Conservation (phyloP, 2,797 vertebrate species). For the Aplochiton taeniatus region DNA sequence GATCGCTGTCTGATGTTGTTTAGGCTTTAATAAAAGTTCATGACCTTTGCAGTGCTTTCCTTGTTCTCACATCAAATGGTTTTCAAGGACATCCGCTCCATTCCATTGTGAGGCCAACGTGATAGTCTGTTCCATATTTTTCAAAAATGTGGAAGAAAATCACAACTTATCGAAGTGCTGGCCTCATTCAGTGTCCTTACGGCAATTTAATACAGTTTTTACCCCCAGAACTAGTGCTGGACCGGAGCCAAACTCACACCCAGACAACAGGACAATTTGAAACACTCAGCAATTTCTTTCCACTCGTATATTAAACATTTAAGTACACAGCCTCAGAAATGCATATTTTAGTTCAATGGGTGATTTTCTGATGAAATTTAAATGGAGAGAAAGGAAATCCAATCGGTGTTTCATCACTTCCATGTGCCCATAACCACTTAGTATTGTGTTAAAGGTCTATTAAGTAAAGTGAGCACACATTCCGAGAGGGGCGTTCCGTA, state of each 20-base stretch:
- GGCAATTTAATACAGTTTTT: constrained; percentile 26
- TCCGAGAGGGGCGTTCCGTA: constrained; percentile 16
- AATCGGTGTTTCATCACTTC: constrained; percentile 40
- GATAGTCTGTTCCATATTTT: not conserved
- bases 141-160: not conserved
- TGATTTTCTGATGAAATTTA: constrained; percentile 40
- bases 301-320: constrained; percentile 35
- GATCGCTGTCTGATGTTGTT: too few relatives aligned
- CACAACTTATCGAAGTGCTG: not conserved
- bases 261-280: constrained; percentile 26
- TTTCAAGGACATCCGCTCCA: too few relatives aligned
- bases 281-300: constrained; percentile 37
- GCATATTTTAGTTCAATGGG: constrained; percentile 36
- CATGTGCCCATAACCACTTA: constrained; percentile 37
- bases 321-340: constrained; percentile 26
- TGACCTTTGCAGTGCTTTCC: too few relatives aligned
- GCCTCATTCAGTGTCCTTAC: constrained; percentile 6
- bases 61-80: too few relatives aligned
- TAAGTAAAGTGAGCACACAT: constrained; percentile 24
- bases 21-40: too few relatives aligned
- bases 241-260: constrained; percentile 10
- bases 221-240: constrained; percentile 13
- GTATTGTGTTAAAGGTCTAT: constrained; percentile 32
- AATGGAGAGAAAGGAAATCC: constrained; percentile 28
- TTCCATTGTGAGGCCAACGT: too few relatives aligned